phyloP scores from a whole-genome alignment of 2,113 vertebrate genomes.

The Narcine bancroftii region DNA sequence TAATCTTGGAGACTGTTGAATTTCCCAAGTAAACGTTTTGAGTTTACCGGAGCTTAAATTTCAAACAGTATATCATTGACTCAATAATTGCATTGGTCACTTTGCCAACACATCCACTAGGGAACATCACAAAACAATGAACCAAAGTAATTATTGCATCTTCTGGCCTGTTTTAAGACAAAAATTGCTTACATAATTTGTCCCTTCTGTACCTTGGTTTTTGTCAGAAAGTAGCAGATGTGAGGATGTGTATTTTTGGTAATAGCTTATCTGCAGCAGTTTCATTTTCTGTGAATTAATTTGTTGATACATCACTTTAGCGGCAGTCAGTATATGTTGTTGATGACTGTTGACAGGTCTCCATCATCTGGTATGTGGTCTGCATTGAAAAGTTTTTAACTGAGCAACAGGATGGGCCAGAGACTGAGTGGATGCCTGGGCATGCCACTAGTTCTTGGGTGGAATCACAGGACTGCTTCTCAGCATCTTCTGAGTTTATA shows the following conservation, averaged over 20 bases:
- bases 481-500: constrained; percentile 72
- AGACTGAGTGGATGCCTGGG: constrained; percentile 50
- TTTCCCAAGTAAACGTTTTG: no score
- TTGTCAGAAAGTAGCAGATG: background rate
- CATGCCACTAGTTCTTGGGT: constrained; percentile 74
- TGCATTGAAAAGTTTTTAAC: constrained; percentile 45
- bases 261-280: background rate
- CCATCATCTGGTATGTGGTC: constrained; percentile 51
- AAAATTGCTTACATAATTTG: background rate
- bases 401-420: constrained; percentile 55
- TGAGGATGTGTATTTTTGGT: background rate
- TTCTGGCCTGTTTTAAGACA: background rate
- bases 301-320: constrained; percentile 40
- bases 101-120: background rate
- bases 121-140: background rate
- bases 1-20: background rate
- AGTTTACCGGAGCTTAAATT: background rate
- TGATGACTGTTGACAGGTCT: constrained; percentile 58
- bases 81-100: background rate
- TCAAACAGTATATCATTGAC: background rate
- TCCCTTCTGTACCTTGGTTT: background rate
- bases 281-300: background rate
- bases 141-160: background rate
- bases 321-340: constrained; percentile 62
- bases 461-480: constrained; percentile 88